phyloP scores from a whole-genome alignment of 2,888 invertebrate genomes.

The Ceriagrion tenellum region DNA sequence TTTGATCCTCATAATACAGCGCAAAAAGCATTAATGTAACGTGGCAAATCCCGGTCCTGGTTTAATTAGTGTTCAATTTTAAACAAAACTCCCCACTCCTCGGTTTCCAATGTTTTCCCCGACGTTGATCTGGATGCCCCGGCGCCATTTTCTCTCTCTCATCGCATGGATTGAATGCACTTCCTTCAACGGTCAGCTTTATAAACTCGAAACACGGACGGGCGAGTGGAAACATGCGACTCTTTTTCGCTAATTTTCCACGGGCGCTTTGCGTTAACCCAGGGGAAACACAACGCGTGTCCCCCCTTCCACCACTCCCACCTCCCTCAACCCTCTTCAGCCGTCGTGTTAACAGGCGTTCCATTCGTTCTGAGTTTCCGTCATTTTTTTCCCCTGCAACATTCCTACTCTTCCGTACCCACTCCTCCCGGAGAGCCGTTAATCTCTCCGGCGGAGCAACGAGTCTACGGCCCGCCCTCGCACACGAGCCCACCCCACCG shows the following conservation, averaged over 20 bases:
- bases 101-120: too few species aligned
- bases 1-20: too few species aligned
- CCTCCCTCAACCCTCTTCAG: neutral
- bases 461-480: neutral
- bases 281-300: neutral
- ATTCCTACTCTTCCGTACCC: neutral
- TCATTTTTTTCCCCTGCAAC: neutral
- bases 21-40: too few species aligned
- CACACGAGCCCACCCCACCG: neutral
- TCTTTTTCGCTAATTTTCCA: neutral
- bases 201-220: neutral
- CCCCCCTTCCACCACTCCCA: too few species aligned
- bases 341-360: neutral
- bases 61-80: too few species aligned
- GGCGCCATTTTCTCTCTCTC: too few species aligned
- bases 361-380: neutral
- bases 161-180: neutral
- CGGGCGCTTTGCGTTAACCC: neutral
- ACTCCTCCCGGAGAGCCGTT: neutral
- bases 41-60: too few species aligned
- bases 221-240: neutral
- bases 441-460: neutral
- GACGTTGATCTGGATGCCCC: too few species aligned
- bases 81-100: too few species aligned
- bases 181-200: constrained; percentile 2